These are phyloP conservation scores for Mesitornis unicolor DNA, from an alignment of 2,113 vertebrate genomes.

Conservation along the genomic window DNA sequence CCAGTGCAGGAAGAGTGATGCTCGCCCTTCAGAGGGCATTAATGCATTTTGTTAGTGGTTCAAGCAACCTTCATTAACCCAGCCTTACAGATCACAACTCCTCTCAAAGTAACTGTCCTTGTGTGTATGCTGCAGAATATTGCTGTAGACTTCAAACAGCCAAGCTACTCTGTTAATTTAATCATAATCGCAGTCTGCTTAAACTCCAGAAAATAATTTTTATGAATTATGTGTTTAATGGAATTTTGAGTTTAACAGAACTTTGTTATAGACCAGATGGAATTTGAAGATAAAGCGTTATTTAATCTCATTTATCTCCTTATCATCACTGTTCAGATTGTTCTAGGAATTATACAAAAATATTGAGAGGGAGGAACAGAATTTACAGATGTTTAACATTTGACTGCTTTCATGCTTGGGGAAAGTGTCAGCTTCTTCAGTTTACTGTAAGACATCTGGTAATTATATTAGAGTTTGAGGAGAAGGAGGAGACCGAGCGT, in stretches of 20 bases:
- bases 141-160: not conserved
- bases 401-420: slow-evolving; percentile 12
- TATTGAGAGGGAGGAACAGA: not conserved
- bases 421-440: not conserved
- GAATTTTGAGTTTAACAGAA: not conserved
- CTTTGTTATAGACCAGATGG: not conserved
- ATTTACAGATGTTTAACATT: slow-evolving; percentile 22
- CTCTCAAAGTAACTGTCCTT: not conserved
- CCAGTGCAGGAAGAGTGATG: not conserved
- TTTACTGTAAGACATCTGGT: not conserved
- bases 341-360: not conserved
- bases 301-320: not conserved
- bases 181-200: not conserved
- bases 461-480: not conserved
- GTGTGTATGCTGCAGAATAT: not conserved
- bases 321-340: not conserved
- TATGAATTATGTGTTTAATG: not conserved
- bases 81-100: not conserved
- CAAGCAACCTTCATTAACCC: not conserved
- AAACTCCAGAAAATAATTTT: not conserved
- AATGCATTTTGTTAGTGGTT: not conserved
- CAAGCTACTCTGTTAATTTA: not conserved
- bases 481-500: not conserved
- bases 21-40: not conserved
- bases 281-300: not conserved